These are phyloP conservation scores for Lepidostoma basale DNA, from an alignment of 1,140 invertebrate genomes.

Conservation along the genomic window DNA sequence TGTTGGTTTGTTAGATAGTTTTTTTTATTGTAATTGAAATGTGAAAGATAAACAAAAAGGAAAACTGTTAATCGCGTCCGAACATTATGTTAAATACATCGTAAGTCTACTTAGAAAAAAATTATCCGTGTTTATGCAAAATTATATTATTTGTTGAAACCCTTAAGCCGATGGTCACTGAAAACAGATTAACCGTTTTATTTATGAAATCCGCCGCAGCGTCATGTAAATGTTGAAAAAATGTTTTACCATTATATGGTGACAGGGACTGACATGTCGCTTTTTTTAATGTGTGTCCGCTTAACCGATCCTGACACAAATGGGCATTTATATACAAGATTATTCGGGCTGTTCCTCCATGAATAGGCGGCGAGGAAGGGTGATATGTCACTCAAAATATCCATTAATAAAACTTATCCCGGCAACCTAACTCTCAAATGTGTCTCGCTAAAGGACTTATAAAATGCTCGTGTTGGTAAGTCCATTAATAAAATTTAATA, in stretches of 20 bases:
- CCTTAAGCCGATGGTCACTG: too few relatives aligned
- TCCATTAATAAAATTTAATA: constrained; percentile 25
- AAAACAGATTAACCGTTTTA: too few relatives aligned
- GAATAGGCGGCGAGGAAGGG: constrained; percentile 10
- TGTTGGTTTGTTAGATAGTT: too few relatives aligned
- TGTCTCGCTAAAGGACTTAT: constrained; percentile 23
- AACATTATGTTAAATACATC: too few relatives aligned
- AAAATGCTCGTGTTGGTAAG: constrained; percentile 4
- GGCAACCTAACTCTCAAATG: constrained; percentile 23
- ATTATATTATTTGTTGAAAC: too few relatives aligned
- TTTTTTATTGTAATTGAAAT: too few relatives aligned
- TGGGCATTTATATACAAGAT: constrained; percentile 44
- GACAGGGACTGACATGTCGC: constrained; percentile 4
- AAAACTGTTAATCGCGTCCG: too few relatives aligned
- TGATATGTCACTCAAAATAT: constrained; percentile 46
- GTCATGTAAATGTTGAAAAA: constrained; percentile 20
- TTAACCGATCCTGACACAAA: constrained; percentile 9
- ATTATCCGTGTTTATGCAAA: too few relatives aligned
- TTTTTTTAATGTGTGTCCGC: constrained; percentile 13
- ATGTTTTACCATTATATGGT: constrained; percentile 15
- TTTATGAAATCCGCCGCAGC: neutral
- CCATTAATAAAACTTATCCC: constrained; percentile 46
- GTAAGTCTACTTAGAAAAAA: too few relatives aligned
- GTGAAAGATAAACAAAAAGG: too few relatives aligned
- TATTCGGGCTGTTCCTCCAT: constrained; percentile 42